Evolutionary conservation across 1,140 invertebrate species (phyloP), one percentile per base, ranked within the genome.

Genomic region (Archivesica marissinica): DNA sequence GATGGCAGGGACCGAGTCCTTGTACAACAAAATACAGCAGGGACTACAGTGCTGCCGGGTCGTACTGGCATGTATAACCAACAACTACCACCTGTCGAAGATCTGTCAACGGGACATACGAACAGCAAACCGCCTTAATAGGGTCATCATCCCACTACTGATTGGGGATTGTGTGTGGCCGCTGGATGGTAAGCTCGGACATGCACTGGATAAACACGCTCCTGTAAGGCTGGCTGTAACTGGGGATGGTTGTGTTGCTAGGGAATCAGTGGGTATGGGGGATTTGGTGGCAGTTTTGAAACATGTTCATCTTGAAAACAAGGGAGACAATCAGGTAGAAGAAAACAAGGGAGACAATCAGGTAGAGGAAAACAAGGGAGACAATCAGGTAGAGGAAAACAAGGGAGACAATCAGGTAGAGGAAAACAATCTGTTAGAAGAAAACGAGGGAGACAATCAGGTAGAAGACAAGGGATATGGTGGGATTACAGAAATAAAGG

Each of bases 1-100:
- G 15, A 83, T 83, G 47, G 28, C 20, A 17, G 70, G 80, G 9
- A 75, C 52, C 17, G 80, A 74, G 33, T 83, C 80, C 15, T 41
- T 83, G 13, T 83, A 83, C 50, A 74, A 83, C 80, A 83, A 61
- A 20, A 83, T 83, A 23, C 33, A 66, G 44, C 68, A 75, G 23
- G 80, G 80, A 0, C 41, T 83, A 23, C 70, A 75, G 70, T 35
- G 56, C 20, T 83, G 68, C 25, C 50, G 80, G 2, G 50, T 75
- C 30, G 68, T 83, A 4, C 20, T 83, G 15, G 80, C 70, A 28
- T 83, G 80, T 33, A 39, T 83, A 1, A 83, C 68, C 1, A 61
- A 59, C 23, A 54, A 72, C 4, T 83, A 83, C 33, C 35, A 70
- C 9, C 41, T 59, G 13, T 56, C 44, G 3, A 56, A 47, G n/a